phyloP scores from a whole-genome alignment of 1,140 invertebrate genomes.

The Protaetia brevitarsis region DNA sequence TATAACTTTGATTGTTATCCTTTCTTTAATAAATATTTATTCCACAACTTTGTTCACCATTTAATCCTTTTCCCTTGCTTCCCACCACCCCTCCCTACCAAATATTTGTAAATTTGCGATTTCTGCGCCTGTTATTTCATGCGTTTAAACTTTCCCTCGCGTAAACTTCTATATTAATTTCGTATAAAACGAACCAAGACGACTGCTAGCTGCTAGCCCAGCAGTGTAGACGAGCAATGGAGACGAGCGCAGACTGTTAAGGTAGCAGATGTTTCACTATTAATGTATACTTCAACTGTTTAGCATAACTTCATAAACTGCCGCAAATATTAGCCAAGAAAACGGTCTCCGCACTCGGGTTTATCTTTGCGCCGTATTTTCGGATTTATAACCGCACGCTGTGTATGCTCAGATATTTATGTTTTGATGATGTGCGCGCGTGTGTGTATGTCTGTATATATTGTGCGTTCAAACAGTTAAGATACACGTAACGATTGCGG shows the following conservation, averaged over 20 bases:
- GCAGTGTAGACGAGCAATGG: too few species aligned
- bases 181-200: conserved; percentile 9
- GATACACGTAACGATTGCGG: neutral
- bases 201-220: too few species aligned
- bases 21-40: conserved; percentile 12
- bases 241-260: conserved; percentile 13
- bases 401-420: too few species aligned
- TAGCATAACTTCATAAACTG: conserved; percentile 20
- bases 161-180: conserved; percentile 23
- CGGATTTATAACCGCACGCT: neutral
- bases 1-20: too few species aligned
- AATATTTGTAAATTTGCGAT: conserved; percentile 9
- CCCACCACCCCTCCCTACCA: too few species aligned
- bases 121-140: conserved; percentile 19
- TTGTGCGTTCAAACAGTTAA: conserved; percentile 5
- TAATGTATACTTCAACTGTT: conserved; percentile 23
- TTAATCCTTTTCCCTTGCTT: neutral
- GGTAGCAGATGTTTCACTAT: conserved; percentile 21
- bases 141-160: conserved; percentile 20
- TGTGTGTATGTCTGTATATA: too few species aligned
- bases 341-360: conserved; percentile 14
- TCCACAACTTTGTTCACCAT: neutral
- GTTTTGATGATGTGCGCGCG: too few species aligned
- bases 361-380: conserved; percentile 20
- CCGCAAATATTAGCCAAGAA: conserved; percentile 22